Base-by-base conservation (phyloP, 2,113 vertebrate species). In the Corvus moneduloides region DNA sequence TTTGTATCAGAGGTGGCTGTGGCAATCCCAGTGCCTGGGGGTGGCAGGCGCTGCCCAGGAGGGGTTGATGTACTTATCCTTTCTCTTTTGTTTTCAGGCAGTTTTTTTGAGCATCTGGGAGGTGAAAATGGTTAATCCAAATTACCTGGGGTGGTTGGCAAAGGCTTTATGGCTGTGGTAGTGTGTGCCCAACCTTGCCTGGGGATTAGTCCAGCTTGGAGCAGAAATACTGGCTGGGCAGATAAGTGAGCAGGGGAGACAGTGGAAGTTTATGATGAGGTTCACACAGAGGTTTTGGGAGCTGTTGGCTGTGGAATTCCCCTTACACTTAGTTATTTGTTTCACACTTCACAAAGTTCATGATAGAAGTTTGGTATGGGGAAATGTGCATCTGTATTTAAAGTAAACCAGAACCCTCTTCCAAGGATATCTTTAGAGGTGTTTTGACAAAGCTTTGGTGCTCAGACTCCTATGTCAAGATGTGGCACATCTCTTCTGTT, bases 231-330 rank as follows among this genome's bases (percentile, higher is more conserved):
- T 37, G 55, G 32, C 76, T 61, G 16, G 44, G 16, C 79, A 83
- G 23, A 68, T 7, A 4, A 5, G 1, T 1, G 26, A 55, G 54
- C 0, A 0, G 48, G 44, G 17, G 14, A 27, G 37, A 14, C 11
- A 51, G 46, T 0, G 0, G 33, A 72, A 52, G 18, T 28, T 76
- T 33, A 1, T 16, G 6, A 35, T 84, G 90, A 43, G 35, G 48
- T 75, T 81, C 52, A 26, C 11, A 7, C 64, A 21, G 82, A 90
- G 61, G n/a, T 46, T 77, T 80, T 37, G 55, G 44, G 56, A 63
- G 14, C 22, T 35, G 7, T 20, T 84, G 21, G 13, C 80, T 43
- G 14, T 43, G 12, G 32, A 68, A 51, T 67, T 69, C 21, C 17
- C 18, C 16, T 17, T 51, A 28, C 2, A 3, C 16, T 58, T 23